A percentile compares a stretch with the other conserved stretches of the same genome.
phyloP scores from a whole-genome alignment of 30 jellyfish, hydroid and myxozoan species.

The Cassiopea xamachana region DNA sequence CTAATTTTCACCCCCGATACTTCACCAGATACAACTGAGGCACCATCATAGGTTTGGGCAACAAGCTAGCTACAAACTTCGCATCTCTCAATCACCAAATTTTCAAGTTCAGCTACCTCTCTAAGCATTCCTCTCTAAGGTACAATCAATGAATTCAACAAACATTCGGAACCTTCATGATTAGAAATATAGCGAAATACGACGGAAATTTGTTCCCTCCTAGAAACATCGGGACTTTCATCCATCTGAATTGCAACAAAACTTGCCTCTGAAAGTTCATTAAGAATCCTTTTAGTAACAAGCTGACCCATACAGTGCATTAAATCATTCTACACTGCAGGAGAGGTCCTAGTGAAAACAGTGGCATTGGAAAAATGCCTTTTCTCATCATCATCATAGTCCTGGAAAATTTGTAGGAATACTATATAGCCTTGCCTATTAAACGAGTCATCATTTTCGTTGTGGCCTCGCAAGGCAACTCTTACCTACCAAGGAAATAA shows the following conservation, averaged over 20 bases:
- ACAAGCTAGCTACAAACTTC: conserved; percentile 44
- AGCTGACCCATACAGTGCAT: background rate
- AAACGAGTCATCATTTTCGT: conserved; percentile 32
- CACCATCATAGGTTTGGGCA: conserved; percentile 59
- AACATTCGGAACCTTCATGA: conserved; percentile 5
- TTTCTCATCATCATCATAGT: conserved; percentile 29
- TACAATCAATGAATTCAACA: conserved; percentile 31
- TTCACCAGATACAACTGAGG: conserved; percentile 43
- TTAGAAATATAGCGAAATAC: conserved; percentile 43
- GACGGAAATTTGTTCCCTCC: conserved; percentile 35
- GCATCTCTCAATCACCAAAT: background rate
- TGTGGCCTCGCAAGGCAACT: conserved; percentile 62
- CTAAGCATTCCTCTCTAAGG: conserved; percentile 21
- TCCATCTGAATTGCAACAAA: conserved; percentile 50
- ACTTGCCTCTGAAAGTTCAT: conserved; percentile 51
- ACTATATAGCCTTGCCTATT: conserved; percentile 30
- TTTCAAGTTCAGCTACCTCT: conserved; percentile 9
- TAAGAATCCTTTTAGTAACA: conserved; percentile 23
- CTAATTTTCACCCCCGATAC: conserved; percentile 15
- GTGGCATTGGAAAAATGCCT: conserved; percentile 46
- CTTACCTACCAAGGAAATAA: conserved; percentile 61
- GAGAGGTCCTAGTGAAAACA: conserved; percentile 47
- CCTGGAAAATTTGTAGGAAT: conserved; percentile 13
- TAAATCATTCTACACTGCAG: conserved; percentile 38
- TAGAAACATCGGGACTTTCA: conserved; percentile 64